These are phyloP conservation scores for Romanogobio albipinnatus DNA, from an alignment of 2,113 vertebrate genomes.

Conservation along the genomic window DNA sequence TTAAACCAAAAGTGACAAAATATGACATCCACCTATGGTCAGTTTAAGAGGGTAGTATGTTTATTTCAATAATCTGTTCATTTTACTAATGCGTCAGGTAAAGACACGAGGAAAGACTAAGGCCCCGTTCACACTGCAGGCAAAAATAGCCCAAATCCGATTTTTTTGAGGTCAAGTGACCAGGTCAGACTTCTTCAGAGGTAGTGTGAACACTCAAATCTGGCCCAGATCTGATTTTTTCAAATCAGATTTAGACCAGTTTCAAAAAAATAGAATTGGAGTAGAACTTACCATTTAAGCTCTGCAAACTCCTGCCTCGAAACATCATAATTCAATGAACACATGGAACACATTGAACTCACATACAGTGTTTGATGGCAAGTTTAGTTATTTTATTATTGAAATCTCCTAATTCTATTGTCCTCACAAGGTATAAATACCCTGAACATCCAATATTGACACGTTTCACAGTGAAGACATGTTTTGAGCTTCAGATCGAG, in stretches of 20 bases:
- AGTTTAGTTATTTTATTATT: conserved; percentile 26
- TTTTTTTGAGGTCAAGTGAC: no score
- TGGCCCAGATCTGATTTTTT: no score
- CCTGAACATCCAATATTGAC: conserved; percentile 41
- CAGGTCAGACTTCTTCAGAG: no score
- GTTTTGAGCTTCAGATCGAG: neutral
- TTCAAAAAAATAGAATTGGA: no score
- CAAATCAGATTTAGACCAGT: no score
- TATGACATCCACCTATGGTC: neutral
- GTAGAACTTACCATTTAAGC: neutral
- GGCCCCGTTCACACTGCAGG: no score
- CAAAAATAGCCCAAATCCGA: no score
- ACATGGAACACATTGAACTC: neutral
- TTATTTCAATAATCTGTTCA: no score
- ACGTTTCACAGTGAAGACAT: conserved; percentile 39
- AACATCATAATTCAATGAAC: neutral
- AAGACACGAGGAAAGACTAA: neutral
- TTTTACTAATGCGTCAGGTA: neutral
- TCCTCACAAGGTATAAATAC: conserved; percentile 32
- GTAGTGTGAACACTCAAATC: no score
- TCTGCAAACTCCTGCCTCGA: neutral
- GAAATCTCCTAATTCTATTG: conserved; percentile 8
- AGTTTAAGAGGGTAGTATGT: no score
- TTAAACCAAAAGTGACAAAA: neutral
- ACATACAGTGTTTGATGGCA: neutral